Evolutionary conservation across 2,888 invertebrate genomes (phyloP).

Genomic region (Sphinx pinastri): DNA sequence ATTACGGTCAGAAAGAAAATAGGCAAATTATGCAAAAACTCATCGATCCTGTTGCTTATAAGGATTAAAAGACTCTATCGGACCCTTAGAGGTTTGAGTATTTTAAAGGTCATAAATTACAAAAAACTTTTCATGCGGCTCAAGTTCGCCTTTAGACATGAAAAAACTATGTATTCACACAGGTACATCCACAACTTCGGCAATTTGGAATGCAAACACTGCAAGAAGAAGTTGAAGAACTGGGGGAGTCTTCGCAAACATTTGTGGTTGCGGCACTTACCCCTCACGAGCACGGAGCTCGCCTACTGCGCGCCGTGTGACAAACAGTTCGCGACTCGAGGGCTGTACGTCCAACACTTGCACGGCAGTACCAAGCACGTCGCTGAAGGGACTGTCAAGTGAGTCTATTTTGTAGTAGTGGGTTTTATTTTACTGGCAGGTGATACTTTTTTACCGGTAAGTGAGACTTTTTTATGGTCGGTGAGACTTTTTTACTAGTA

Average conservation of each 20-base stretch:
- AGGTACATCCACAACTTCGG: neutral
- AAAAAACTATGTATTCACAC: neutral
- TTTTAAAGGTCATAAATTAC: too few relatives aligned
- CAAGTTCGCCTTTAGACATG: too few relatives aligned
- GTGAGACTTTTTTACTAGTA: too few relatives aligned
- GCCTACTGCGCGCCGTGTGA: constrained; percentile 9
- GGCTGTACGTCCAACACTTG: neutral
- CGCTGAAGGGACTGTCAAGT: neutral
- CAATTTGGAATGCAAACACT: neutral
- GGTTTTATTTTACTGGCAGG: too few relatives aligned
- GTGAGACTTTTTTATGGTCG: too few relatives aligned
- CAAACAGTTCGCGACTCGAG: neutral
- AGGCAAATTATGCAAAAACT: too few relatives aligned
- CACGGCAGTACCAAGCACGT: neutral
- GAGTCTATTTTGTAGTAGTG: too few relatives aligned
- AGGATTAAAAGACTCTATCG: too few relatives aligned
- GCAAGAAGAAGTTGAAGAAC: neutral
- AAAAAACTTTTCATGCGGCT: too few relatives aligned
- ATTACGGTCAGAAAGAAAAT: too few relatives aligned
- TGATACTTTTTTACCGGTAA: neutral
- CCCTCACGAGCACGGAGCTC: neutral
- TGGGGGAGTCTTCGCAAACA: neutral
- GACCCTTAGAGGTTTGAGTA: too few relatives aligned
- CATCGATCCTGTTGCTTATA: too few relatives aligned
- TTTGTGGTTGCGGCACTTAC: neutral